These are phyloP conservation scores for Napeogenes inachia DNA, from an alignment of 2,888 invertebrate genomes.

Conservation along the genomic window DNA sequence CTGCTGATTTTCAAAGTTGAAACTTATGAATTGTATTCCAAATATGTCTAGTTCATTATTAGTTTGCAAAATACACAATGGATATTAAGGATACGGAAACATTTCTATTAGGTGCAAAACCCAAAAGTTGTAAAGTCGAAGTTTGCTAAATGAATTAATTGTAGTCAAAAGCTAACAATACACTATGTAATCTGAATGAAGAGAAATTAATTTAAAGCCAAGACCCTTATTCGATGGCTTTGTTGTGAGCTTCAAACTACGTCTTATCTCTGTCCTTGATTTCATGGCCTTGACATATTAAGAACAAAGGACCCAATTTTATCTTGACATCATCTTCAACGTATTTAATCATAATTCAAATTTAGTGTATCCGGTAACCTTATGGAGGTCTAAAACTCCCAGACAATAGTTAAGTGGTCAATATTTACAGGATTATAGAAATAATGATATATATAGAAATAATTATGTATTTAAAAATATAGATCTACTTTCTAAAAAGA, in stretches of 20 bases:
- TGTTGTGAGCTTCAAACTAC: constrained; percentile 20
- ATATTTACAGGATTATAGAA: too few relatives aligned
- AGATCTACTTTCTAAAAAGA: too few relatives aligned
- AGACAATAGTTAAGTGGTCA: too few relatives aligned
- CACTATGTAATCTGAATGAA: constrained; percentile 27
- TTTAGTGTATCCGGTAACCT: constrained; percentile 1
- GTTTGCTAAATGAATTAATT: constrained; percentile 26
- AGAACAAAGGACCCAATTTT: constrained; percentile 23
- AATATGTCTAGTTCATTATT: constrained; percentile 1
- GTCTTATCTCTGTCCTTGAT: constrained; percentile 24
- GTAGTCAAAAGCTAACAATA: constrained; percentile 30
- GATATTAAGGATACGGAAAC: constrained; percentile 1
- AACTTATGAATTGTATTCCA: neutral
- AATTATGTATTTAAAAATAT: too few relatives aligned
- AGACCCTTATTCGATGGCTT: constrained; percentile 24
- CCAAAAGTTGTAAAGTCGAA: constrained; percentile 10
- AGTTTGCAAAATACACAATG: neutral
- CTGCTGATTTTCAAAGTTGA: neutral
- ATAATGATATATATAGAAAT: too few relatives aligned
- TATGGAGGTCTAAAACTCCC: too few relatives aligned
- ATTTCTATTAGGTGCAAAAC: constrained; percentile 6
- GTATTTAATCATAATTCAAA: constrained; percentile 4
- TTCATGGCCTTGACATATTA: constrained; percentile 19
- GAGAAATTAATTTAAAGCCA: constrained; percentile 31
- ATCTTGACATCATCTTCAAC: constrained; percentile 12